phyloP scores from a whole-genome alignment of 2,797 vertebrate genomes.

The Phalloptychus januarius region DNA sequence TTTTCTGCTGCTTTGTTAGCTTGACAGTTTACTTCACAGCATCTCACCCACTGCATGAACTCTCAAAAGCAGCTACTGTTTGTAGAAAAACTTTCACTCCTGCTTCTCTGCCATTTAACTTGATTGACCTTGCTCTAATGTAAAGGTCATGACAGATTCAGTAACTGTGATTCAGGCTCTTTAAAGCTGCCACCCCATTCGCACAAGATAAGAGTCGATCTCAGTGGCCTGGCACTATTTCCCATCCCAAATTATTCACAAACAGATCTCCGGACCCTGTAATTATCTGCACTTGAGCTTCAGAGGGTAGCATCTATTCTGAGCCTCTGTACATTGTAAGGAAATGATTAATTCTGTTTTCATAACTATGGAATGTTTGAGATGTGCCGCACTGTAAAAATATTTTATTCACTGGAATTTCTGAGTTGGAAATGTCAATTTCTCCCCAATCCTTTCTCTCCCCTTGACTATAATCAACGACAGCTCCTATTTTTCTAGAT shows the following conservation, averaged over 20 bases:
- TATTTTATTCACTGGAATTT: slow-evolving; percentile 39
- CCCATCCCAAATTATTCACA: slow-evolving; percentile 72
- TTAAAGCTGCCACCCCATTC: slow-evolving; percentile 28
- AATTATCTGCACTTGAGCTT: slow-evolving; percentile 69
- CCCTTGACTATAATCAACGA: slow-evolving; percentile 70
- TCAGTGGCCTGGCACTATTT: slow-evolving; percentile 67
- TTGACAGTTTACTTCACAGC: slow-evolving; percentile 19
- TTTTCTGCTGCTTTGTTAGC: slow-evolving; percentile 20
- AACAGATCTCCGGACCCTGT: slow-evolving; percentile 65
- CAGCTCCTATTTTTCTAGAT: slow-evolving; percentile 68
- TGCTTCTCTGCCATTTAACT: slow-evolving; percentile 42
- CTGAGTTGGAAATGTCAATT: slow-evolving; percentile 67
- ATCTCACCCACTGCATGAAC: slow-evolving; percentile 25
- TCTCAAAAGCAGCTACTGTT: slow-evolving; percentile 29
- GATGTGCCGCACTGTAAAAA: slow-evolving; percentile 10
- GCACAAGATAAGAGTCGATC: slow-evolving; percentile 63
- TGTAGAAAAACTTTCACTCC: slow-evolving; percentile 35
- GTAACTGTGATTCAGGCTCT: slow-evolving; percentile 4
- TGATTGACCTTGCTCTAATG: slow-evolving; percentile 58
- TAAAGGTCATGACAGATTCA: slow-evolving; percentile 11
- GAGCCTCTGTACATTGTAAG: slow-evolving; percentile 65
- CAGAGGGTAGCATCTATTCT: slow-evolving; percentile 58
- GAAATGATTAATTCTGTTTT: slow-evolving; percentile 72
- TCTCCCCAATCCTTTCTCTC: slow-evolving; percentile 47
- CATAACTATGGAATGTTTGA: slow-evolving; percentile 55